These are phyloP conservation scores for Bujurquina vittata DNA, from an alignment of 2,113 vertebrate species.

Conservation along the genomic window DNA sequence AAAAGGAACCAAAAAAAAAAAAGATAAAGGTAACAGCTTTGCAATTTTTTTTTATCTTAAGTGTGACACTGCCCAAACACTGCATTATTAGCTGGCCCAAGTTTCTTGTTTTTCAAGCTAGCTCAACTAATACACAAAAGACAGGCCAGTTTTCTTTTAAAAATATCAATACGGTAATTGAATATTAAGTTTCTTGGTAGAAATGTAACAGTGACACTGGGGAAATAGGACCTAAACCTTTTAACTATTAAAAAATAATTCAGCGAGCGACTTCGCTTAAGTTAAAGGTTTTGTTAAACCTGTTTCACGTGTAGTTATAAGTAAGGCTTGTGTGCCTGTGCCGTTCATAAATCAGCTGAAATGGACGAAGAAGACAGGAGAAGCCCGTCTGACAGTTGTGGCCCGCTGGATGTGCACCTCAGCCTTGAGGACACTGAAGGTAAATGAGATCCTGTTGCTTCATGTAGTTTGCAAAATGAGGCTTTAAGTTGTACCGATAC, in stretches of 20 bases:
- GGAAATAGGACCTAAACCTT: neutral
- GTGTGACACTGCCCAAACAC: neutral
- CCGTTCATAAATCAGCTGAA: neutral
- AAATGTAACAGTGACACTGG: neutral
- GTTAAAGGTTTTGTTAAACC: neutral
- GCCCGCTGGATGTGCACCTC: neutral
- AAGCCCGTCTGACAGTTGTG: neutral
- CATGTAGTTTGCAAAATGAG: neutral
- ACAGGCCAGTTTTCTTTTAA: neutral
- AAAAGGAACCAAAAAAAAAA: neutral
- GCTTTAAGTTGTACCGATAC: neutral
- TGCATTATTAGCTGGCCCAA: neutral
- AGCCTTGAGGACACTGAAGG: constrained; percentile 48
- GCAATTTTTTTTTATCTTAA: neutral
- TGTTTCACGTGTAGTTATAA: neutral
- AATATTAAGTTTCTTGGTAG: neutral
- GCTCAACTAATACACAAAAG: neutral
- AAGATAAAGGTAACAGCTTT: constrained; percentile 30
- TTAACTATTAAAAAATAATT: neutral
- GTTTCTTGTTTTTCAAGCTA: neutral
- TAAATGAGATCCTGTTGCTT: constrained; percentile 18
- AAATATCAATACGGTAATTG: neutral
- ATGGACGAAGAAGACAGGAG: constrained; percentile 43
- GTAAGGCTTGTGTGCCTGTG: neutral
- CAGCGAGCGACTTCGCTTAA: neutral